A percentile compares a stretch with the other conserved stretches of the same genome.
These are phyloP conservation scores for Sapajus apella DNA, from an alignment of 2,113 vertebrate species.

Conservation along the genomic window DNA sequence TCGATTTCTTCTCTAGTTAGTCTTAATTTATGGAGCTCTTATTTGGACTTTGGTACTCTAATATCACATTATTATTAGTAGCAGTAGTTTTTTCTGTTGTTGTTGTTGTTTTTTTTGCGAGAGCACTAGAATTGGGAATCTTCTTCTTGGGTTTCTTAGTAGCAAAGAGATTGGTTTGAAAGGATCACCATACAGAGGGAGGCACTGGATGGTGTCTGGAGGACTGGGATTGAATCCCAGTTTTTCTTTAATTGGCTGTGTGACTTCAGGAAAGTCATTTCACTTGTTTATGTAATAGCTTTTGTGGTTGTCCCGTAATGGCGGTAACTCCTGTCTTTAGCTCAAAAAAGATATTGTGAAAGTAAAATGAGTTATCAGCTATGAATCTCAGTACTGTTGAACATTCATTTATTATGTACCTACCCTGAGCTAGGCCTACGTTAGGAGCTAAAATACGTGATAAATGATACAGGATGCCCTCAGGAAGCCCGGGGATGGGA, in stretches of 20 bases:
- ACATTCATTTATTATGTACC: neutral
- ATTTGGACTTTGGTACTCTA: neutral
- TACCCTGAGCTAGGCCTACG: neutral
- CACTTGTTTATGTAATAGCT: conserved; percentile 28
- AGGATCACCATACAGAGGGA: neutral
- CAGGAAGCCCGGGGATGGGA: neutral
- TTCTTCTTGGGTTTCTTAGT: neutral
- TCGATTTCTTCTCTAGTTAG: conserved; percentile 70
- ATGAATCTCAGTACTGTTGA: neutral
- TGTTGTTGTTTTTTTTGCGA: neutral
- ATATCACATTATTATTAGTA: neutral
- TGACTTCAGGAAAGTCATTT: neutral
- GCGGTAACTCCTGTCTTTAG: neutral
- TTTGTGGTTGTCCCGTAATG: neutral
- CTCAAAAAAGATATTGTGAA: neutral
- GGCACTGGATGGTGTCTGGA: neutral
- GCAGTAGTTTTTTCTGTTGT: too few species aligned
- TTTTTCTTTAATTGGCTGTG: conserved; percentile 16
- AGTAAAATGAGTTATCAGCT: conserved; percentile 15
- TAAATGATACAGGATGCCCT: neutral
- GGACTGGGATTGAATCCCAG: neutral
- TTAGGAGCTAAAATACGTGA: neutral
- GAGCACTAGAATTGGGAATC: neutral
- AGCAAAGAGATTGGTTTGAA: neutral
- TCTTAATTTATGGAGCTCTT: conserved; percentile 45